Evolutionary conservation across 2,888 invertebrate genomes (phyloP), one percentile per base, ranked within the genome.

Genomic region (Aphodius granarius): DNA sequence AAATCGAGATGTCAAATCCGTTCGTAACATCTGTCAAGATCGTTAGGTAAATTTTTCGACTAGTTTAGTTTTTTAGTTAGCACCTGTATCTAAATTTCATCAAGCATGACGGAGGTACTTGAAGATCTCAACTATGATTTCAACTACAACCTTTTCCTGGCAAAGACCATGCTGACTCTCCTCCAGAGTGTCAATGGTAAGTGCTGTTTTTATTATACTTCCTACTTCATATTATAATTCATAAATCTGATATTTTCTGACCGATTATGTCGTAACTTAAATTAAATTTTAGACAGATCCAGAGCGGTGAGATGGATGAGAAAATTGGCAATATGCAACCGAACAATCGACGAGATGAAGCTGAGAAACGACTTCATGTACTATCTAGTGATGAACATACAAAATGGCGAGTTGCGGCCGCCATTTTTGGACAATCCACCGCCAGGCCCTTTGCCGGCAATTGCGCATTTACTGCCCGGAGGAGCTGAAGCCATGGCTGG

Each of bases 361-460:
- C 81, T 90, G 16, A 83, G 90, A 63, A 90, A 90, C 81, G 89
- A 90, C 80, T 89, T 90, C 79, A 88, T 90, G 86, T 89, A 88
- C 81, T 88, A 88, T 80, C 83, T 90, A 76, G 88, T 89, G 0
- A 82, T 87, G 62, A 88, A 88, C 78, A 86, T 89, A 66, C 88
- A 89, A 79, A 84, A 85, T 70, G 88, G 88, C 2, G 86, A 86
- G 77, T 81, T 90, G 68, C 86, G 85, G 68, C 82, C 87, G 2
- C 90, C 90, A 0, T 90, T 90, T 80, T 84, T 83, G 18, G 86
- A 88, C 66, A 86, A 86, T 66, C 89, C 90, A n/a, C 89, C 89
- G 3, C 81, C 85, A 22, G 87, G 88, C 18, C 86, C 88, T 0
- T 80, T 90, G 15, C 84, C 87, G 18, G 83, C 85, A n/a, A 84